Conservation (phyloP, 1,140 invertebrate species). For the Drosophila sp. region DNA sequence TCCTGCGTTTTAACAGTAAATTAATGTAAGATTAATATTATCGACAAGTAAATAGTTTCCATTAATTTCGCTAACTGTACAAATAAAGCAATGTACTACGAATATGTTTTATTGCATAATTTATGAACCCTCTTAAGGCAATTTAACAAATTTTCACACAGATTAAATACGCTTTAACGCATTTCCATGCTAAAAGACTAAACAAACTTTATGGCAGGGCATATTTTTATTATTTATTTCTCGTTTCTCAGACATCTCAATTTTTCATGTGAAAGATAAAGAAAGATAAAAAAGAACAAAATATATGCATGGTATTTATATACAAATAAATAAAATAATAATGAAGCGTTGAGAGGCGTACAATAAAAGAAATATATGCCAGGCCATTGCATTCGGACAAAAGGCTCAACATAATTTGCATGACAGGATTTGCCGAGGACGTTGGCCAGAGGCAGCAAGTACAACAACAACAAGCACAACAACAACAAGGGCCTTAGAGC, state of each 20-base stretch:
- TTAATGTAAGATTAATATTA: no score
- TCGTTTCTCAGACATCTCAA: conserved; percentile 15
- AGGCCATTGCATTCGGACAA: conserved; percentile 53
- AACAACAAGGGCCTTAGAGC: conserved; percentile 8
- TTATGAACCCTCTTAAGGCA: conserved; percentile 14
- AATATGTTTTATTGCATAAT: conserved; percentile 3
- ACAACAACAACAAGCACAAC: not conserved
- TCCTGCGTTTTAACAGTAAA: no score
- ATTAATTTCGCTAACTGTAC: not conserved
- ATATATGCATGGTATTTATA: not conserved
- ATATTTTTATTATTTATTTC: conserved; percentile 7
- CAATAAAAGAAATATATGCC: conserved; percentile 50
- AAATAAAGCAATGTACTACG: conserved; percentile 1
- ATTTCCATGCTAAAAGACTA: conserved; percentile 7
- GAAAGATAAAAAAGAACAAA: conserved; percentile 3
- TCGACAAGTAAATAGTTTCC: not conserved
- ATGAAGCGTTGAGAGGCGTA: conserved; percentile 33
- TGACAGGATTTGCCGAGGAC: conserved; percentile 53
- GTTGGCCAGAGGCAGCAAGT: conserved; percentile 26
- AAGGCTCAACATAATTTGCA: conserved; percentile 57
- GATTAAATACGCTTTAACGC: conserved; percentile 32
- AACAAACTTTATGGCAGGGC: conserved; percentile 4
- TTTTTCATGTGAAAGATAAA: conserved; percentile 23
- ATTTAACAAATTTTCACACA: conserved; percentile 36
- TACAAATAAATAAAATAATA: conserved; percentile 54